phyloP scores from a whole-genome alignment of 2,888 invertebrate species.

The Volucella bombylans region DNA sequence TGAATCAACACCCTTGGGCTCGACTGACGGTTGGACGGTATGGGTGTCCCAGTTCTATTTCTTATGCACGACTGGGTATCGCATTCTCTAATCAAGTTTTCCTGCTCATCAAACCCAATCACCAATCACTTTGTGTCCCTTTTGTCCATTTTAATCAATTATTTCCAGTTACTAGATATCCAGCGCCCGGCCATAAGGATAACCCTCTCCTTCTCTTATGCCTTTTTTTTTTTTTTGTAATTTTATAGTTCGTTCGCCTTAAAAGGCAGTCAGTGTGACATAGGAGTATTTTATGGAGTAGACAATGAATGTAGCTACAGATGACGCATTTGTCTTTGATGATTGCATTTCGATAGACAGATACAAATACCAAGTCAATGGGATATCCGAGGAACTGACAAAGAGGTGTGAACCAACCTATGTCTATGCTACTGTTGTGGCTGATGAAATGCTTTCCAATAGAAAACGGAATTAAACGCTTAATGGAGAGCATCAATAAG shows the following conservation, averaged over 20 bases:
- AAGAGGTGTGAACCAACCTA: constrained; percentile 57
- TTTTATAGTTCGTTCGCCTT: constrained; percentile 25
- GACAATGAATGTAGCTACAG: constrained; percentile 4
- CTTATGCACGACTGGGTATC: constrained; percentile 59
- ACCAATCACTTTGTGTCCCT: constrained; percentile 69
- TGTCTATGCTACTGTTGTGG: constrained; percentile 16
- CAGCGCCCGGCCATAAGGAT: not conserved
- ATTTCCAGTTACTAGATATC: constrained; percentile 63
- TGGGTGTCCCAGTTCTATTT: not conserved
- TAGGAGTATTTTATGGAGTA: not conserved
- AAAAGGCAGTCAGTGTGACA: not conserved
- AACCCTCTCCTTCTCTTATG: too few relatives aligned
- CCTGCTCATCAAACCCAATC: constrained; percentile 72
- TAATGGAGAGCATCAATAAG: constrained; percentile 16
- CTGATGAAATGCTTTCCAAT: constrained; percentile 44
- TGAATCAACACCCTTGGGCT: constrained; percentile 33
- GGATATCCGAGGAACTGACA: constrained; percentile 35
- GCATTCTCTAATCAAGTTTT: constrained; percentile 70
- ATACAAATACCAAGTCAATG: constrained; percentile 5
- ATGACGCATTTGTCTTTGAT: constrained; percentile 28
- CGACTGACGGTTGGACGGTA: not conserved
- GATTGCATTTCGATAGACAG: constrained; percentile 27
- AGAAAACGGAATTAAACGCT: constrained; percentile 60
- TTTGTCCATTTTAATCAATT: constrained; percentile 65
- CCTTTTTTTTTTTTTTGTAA: constrained; percentile 18